Evolutionary conservation across 1,140 invertebrate genomes (phyloP).

Genomic region (Drosophila melanica): DNA sequence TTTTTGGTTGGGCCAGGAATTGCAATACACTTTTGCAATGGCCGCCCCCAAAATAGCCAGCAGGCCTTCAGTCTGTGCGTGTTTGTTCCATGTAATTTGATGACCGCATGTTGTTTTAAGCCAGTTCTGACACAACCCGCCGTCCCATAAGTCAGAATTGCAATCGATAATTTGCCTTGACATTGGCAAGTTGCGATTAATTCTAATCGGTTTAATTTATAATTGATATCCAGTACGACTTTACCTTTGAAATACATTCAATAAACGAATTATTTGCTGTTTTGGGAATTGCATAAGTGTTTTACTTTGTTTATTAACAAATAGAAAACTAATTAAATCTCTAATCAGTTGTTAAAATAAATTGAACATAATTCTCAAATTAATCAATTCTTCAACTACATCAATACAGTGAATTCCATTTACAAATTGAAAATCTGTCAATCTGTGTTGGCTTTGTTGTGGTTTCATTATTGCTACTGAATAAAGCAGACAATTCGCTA

Average conservation of each 20-base stretch:
- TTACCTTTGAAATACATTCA: conserved; percentile 17
- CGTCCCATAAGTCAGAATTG: conserved; percentile 22
- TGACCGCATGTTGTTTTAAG: conserved; percentile 50
- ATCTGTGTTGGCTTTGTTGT: no score
- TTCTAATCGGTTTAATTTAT: conserved; percentile 52
- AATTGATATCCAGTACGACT: conserved; percentile 43
- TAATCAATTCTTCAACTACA: no score
- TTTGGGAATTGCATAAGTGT: not conserved
- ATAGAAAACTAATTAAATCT: no score
- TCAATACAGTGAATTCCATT: no score
- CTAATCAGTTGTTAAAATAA: no score
- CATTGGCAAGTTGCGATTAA: conserved; percentile 23
- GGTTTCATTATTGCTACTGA: no score
- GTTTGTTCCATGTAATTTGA: conserved; percentile 49
- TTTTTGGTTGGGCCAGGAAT: conserved; percentile 31
- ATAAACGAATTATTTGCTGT: conserved; percentile 24
- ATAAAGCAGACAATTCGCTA: no score
- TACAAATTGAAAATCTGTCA: no score
- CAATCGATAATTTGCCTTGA: conserved; percentile 48
- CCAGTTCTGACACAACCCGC: conserved; percentile 7
- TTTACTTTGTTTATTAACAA: no score
- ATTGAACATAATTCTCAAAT: no score
- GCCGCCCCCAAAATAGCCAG: not conserved
- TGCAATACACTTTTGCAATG: conserved; percentile 19
- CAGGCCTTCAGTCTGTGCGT: conserved; percentile 6